Evolutionary conservation across 2,888 invertebrate genomes (phyloP).

Genomic region (Parthenolecanium corni): DNA sequence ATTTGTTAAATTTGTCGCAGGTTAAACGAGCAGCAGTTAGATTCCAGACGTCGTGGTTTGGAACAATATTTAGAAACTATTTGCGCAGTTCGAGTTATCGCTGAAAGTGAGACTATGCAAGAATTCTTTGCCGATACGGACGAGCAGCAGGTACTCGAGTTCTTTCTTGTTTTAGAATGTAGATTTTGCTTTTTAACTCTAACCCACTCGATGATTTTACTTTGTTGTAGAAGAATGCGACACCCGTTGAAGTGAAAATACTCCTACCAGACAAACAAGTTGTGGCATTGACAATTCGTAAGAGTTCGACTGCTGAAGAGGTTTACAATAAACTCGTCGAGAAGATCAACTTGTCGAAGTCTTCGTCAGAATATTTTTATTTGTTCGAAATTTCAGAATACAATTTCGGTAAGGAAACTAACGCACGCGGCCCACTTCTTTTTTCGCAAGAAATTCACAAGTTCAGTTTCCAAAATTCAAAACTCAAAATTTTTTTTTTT

Average conservation of each 20-base stretch:
- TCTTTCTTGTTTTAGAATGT: not conserved
- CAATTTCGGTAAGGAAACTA: conserved; percentile 66
- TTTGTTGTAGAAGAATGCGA: conserved; percentile 38
- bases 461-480: too few relatives aligned
- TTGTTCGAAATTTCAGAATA: conserved; percentile 95
- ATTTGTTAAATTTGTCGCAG: conserved; percentile 35
- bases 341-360: conserved; percentile 67
- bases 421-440: not conserved
- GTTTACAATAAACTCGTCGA: conserved; percentile 79
- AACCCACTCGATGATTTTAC: too few relatives aligned
- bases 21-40: conserved; percentile 91
- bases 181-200: too few relatives aligned
- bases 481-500: too few relatives aligned
- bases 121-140: conserved; percentile 91
- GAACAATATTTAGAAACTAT: conserved; percentile 98
- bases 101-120: conserved; percentile 93
- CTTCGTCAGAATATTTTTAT: conserved; percentile 81
- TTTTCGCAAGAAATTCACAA: too few relatives aligned
- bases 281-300: conserved; percentile 74
- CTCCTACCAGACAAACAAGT: conserved; percentile 85
- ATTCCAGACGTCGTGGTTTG: conserved; percentile 81
- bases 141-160: conserved; percentile 46
- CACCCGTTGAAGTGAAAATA: conserved; percentile 52
- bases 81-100: conserved; percentile 94
- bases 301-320: conserved; percentile 78